phyloP scores from a whole-genome alignment of 1,140 invertebrate genomes.

The Macrosteles quadrilineatus region DNA sequence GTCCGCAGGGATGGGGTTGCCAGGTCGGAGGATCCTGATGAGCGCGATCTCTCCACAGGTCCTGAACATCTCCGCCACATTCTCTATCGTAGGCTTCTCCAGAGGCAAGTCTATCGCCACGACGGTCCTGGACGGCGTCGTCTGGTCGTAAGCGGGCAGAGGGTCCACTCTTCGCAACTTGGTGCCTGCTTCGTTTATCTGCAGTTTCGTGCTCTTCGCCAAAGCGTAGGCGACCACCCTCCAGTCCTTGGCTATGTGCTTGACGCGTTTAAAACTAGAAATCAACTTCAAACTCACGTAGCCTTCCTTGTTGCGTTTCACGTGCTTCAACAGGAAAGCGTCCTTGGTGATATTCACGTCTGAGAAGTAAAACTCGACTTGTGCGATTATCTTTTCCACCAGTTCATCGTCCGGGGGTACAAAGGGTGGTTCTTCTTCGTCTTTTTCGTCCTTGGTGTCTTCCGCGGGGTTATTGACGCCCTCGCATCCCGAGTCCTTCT shows the following conservation, averaged over 20 bases:
- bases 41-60: slow-evolving; percentile 85
- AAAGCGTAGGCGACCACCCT: slow-evolving; percentile 84
- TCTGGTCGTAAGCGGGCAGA: slow-evolving; percentile 87
- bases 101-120: slow-evolving; percentile 83
- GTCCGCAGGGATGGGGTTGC: slow-evolving; percentile 84
- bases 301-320: slow-evolving; percentile 90
- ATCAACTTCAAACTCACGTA: slow-evolving; percentile 93
- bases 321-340: slow-evolving; percentile 92
- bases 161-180: slow-evolving; percentile 85
- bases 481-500: slow-evolving; percentile 25
- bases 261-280: slow-evolving; percentile 90
- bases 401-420: slow-evolving; percentile 67
- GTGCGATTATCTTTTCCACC: slow-evolving; percentile 73
- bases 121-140: slow-evolving; percentile 84
- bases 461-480: not conserved
- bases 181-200: slow-evolving; percentile 88
- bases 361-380: slow-evolving; percentile 93
- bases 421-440: slow-evolving; percentile 48
- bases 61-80: slow-evolving; percentile 84
- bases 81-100: slow-evolving; percentile 82
- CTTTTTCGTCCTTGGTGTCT: slow-evolving; percentile 38
- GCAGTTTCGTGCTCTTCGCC: slow-evolving; percentile 73
- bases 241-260: slow-evolving; percentile 92
- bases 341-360: slow-evolving; percentile 94
- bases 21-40: slow-evolving; percentile 80